Base-by-base conservation (phyloP, 2,888 invertebrate species). In the Phortica okadai region DNA sequence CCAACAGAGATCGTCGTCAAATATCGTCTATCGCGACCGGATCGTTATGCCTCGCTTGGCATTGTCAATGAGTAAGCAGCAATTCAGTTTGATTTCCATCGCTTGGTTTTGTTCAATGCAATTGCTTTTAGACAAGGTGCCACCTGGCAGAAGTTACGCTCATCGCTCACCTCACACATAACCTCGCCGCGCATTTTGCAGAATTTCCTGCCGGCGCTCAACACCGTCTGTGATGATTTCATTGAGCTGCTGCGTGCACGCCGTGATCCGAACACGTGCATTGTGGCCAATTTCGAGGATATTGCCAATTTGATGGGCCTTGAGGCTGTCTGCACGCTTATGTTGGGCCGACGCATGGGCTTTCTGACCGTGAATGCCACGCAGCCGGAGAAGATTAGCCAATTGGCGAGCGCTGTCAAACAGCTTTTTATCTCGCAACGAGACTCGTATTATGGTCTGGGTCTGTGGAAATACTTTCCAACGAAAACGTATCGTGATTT, bases 21-120 rank as follows among this genome's bases (percentile, higher is more conserved):
- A 84, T 97, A 97, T 91, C 92, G 97, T 45, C 93, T 92, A 74
- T 94, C 94, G 64, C 92, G 95, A 21, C 95, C 95, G 0, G 97
- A 97, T 88, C 93, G 96, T 89, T 97, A 97, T 90, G 94, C 96
- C 45, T 96, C 95, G 81, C 94, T 94, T 41, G 97, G 97, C 82
- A 93, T 97, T 73, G 95, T 95, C 45, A 97, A 97, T 90, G 96
- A 96, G 95, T 96, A 92, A 94, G 95, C 78, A 44, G 21, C 50
- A 50, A 50, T 0, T 6, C 6, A 50, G 1, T 11, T 50, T 2
- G 33, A 2, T 14, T 6, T 6, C 50, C 3, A 50, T 50, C 2
- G 6, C 7, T 6, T 44, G 1, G 70, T 45, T 10, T 50, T 16
- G 8, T 21, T 67, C 25, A 21, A 7, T 33, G 11, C 41, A 33